A percentile compares a stretch with the other conserved stretches of the same genome.
These are phyloP conservation scores for Drosophila santomea DNA, from an alignment of 1,140 invertebrate genomes.

Conservation along the genomic window DNA sequence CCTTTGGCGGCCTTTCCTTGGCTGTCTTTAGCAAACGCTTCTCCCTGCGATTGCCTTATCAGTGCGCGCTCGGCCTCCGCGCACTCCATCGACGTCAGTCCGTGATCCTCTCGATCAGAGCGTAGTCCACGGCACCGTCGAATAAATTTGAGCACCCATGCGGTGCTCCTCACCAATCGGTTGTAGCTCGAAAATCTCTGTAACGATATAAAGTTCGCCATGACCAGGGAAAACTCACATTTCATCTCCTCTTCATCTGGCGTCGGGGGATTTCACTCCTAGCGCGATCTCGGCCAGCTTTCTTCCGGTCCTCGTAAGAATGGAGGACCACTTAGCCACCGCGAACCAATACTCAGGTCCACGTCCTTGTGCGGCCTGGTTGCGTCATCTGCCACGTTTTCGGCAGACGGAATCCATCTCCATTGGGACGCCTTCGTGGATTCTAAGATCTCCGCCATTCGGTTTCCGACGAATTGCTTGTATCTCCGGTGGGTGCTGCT, in stretches of 20 bases:
- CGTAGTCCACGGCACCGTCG: too few species aligned
- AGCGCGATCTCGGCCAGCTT: not conserved
- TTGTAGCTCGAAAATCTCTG: not conserved
- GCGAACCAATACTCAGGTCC: not conserved
- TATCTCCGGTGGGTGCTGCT: slow-evolving; percentile 4
- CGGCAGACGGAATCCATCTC: slow-evolving; percentile 7
- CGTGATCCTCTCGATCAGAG: not conserved
- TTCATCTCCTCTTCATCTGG: not conserved
- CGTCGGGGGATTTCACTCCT: not conserved
- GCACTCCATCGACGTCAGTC: not conserved
- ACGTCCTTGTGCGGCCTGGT: not conserved
- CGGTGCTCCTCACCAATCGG: not conserved
- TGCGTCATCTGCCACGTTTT: not conserved
- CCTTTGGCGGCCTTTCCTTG: too few species aligned
- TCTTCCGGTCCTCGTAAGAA: not conserved
- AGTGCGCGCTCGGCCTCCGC: not conserved
- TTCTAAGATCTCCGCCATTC: slow-evolving; percentile 49
- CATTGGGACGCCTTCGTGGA: slow-evolving; percentile 12
- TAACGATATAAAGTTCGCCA: not conserved
- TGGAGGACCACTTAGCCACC: not conserved
- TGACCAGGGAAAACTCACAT: not conserved
- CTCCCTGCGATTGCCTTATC: not conserved
- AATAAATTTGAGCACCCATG: too few species aligned
- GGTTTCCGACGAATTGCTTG: slow-evolving; percentile 64
- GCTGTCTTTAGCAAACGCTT: too few species aligned